These are phyloP conservation scores for Heterodera schachtii DNA, from an alignment of 1,140 invertebrate species.

Conservation along the genomic window DNA sequence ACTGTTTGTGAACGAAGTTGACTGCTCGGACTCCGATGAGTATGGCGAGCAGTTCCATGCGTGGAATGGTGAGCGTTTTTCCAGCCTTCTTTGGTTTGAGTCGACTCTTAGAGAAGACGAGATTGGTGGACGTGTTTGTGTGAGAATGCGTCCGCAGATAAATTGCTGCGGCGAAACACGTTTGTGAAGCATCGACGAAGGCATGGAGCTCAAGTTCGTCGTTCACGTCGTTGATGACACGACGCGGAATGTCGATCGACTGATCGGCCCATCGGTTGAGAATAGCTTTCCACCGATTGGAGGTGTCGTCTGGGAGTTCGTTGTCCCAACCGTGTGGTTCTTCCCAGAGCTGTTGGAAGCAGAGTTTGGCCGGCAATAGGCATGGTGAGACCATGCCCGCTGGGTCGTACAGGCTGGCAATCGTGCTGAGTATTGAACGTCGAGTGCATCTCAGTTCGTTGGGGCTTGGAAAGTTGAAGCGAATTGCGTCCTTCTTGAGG, in stretches of 20 bases:
- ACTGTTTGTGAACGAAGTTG: slow-evolving; percentile 22
- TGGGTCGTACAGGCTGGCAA: slow-evolving; percentile 39
- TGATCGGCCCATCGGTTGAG: neutral
- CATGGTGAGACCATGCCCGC: slow-evolving; percentile 33
- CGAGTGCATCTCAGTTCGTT: slow-evolving; percentile 10
- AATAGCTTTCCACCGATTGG: neutral
- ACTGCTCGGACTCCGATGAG: slow-evolving; percentile 21
- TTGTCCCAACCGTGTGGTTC: neutral
- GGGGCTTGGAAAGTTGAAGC: neutral
- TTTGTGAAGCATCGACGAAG: slow-evolving; percentile 36
- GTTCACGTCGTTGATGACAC: neutral
- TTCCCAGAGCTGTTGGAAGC: slow-evolving; percentile 42
- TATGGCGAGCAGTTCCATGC: slow-evolving; percentile 39
- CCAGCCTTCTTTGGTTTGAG: slow-evolving; percentile 21
- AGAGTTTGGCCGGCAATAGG: slow-evolving; percentile 32
- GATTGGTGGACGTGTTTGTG: neutral
- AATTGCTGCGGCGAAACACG: slow-evolving; percentile 29
- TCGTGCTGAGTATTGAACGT: slow-evolving; percentile 21
- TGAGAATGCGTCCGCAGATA: slow-evolving; percentile 16
- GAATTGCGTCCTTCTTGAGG: slow-evolving; percentile 5
- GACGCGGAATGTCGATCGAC: neutral
- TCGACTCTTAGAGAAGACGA: slow-evolving; percentile 36
- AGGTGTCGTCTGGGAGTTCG: neutral
- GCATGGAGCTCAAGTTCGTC: slow-evolving; percentile 31
- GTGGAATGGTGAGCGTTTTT: slow-evolving; percentile 31